Conservation (phyloP, 1,140 invertebrate species). For the Geopemphigus sp. region DNA sequence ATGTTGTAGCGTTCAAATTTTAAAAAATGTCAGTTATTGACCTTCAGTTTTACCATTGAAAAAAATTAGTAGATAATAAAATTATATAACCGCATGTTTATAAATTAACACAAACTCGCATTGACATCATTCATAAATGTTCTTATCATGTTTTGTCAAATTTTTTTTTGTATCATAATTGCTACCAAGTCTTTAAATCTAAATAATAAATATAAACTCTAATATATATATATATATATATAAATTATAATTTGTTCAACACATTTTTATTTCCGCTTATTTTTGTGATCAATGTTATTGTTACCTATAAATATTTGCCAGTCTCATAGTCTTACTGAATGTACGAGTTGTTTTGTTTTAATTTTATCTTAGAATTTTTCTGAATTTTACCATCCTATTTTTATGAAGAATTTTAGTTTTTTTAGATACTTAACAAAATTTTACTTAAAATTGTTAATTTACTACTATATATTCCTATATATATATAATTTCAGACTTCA, state of each 20-base stretch:
- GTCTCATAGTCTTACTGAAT: background rate
- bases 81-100: background rate
- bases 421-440: background rate
- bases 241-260: too few relatives aligned
- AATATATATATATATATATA: too few relatives aligned
- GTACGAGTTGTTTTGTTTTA: background rate
- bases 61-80: background rate
- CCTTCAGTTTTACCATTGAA: background rate
- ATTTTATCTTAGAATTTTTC: background rate
- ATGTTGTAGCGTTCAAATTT: background rate
- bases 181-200: background rate
- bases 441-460: background rate
- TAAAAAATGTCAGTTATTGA: slow-evolving; percentile 16
- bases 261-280: too few relatives aligned
- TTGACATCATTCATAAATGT: background rate
- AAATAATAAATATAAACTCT: too few relatives aligned
- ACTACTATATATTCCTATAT: background rate
- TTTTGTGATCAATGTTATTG: too few relatives aligned
- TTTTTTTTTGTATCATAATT: background rate
- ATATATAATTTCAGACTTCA: too few relatives aligned
- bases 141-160: background rate
- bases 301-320: background rate
- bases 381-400: background rate
- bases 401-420: background rate
- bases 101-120: background rate